phyloP scores from a whole-genome alignment of 2,797 vertebrate genomes.

The Enteromius anoplus region DNA sequence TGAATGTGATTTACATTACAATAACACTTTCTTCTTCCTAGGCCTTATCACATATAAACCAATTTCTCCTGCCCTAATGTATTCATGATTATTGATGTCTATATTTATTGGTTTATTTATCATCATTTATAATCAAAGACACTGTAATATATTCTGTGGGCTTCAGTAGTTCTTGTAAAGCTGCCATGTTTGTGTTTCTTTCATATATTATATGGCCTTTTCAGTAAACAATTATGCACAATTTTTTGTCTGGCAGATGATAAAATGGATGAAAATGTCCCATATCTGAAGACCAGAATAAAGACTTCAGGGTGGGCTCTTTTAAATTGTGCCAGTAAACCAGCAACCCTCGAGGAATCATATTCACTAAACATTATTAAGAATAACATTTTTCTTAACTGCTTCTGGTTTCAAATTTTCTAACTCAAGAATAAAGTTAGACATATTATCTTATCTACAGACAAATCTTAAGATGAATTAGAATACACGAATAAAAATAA shows the following conservation, averaged over 20 bases:
- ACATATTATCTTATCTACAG: background rate
- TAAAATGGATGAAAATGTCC: background rate
- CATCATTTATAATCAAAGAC: constrained; percentile 36
- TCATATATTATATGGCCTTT: background rate
- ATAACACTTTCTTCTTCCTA: constrained; percentile 38
- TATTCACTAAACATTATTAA: background rate
- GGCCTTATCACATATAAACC: constrained; percentile 45
- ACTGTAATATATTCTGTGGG: background rate
- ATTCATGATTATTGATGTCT: constrained; percentile 54
- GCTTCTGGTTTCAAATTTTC: background rate
- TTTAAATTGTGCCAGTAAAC: constrained; percentile 15
- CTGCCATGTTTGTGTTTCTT: background rate
- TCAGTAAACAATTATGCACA: background rate
- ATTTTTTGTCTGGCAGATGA: constrained; percentile 11
- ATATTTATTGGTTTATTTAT: constrained; percentile 38
- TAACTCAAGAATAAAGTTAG: background rate
- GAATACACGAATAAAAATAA: background rate
- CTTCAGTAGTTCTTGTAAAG: constrained; percentile 6
- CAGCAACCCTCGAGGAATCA: background rate
- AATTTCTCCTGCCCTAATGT: constrained; percentile 55
- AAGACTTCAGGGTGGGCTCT: background rate
- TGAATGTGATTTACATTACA: constrained; percentile 54
- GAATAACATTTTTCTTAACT: background rate
- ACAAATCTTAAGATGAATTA: background rate
- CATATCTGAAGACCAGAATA: background rate